Evolutionary conservation across 2,888 invertebrate species (phyloP).

Genomic region (Lasioglossum morio): DNA sequence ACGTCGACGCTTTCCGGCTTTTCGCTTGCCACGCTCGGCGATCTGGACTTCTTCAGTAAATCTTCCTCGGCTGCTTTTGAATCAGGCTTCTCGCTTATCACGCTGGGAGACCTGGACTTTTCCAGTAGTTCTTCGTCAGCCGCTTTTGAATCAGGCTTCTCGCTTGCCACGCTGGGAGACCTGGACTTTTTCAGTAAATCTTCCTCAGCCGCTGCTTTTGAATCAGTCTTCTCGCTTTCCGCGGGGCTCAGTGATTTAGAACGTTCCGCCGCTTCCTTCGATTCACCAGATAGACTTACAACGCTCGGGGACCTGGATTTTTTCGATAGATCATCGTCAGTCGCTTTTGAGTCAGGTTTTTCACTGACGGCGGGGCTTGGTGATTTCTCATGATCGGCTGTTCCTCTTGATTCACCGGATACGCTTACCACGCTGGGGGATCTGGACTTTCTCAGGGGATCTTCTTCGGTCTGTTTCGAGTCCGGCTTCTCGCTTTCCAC

Average conservation of each 20-base stretch:
- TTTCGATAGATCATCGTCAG: too few species aligned
- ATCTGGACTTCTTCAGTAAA: slow-evolving; percentile 45
- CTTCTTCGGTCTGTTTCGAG: too few species aligned
- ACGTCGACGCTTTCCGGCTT: slow-evolving; percentile 26
- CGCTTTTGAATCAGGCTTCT: neutral
- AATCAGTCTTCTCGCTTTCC: too few species aligned
- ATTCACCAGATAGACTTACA: too few species aligned
- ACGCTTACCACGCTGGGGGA: too few species aligned
- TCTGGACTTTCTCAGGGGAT: too few species aligned
- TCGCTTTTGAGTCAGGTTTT: neutral
- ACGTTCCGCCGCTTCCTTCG: too few species aligned
- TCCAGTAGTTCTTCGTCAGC: neutral
- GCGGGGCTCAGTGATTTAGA: too few species aligned
- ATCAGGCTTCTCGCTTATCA: neutral
- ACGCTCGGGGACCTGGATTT: too few species aligned
- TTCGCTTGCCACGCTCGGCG: slow-evolving; percentile 61
- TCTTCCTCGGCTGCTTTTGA: slow-evolving; percentile 3
- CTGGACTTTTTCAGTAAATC: slow-evolving; percentile 13
- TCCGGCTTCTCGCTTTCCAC: too few species aligned
- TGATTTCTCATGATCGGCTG: slow-evolving; percentile 1
- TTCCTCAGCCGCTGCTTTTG: neutral
- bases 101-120: slow-evolving; percentile 38
- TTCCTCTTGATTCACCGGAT: too few species aligned
- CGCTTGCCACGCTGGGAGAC: slow-evolving; percentile 36
- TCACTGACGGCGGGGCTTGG: neutral